These are phyloP conservation scores for Yasuhikotakia modesta DNA, from an alignment of 2,797 vertebrate species.

Conservation along the genomic window DNA sequence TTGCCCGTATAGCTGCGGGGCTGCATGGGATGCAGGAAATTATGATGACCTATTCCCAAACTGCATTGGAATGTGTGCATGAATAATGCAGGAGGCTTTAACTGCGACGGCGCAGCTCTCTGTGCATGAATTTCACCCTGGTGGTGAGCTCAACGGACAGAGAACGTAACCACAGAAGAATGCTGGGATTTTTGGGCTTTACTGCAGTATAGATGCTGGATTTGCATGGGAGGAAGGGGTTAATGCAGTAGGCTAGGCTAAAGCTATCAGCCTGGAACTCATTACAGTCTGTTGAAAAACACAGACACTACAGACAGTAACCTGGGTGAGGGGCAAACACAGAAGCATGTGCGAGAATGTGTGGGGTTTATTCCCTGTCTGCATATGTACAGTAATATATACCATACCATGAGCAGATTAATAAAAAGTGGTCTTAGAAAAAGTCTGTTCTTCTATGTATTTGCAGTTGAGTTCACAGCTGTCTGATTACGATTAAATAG, in stretches of 20 bases:
- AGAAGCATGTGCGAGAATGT: conserved; percentile 33
- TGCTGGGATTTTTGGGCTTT: conserved; percentile 6
- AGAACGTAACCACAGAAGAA: conserved; percentile 13
- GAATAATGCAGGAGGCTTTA: conserved; percentile 56
- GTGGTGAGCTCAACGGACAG: conserved; percentile 8
- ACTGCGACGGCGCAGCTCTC: conserved; percentile 33
- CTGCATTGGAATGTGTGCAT: conserved; percentile 43
- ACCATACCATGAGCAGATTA: too few relatives aligned
- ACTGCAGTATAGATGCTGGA: not conserved
- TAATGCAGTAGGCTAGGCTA: conserved; percentile 42
- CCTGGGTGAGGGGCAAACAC: conserved; percentile 23
- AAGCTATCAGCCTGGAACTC: conserved; percentile 52
- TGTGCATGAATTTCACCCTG: conserved; percentile 30
- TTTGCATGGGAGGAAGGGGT: conserved; percentile 23
- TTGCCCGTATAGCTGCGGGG: conserved; percentile 46
- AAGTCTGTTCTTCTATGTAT: not conserved
- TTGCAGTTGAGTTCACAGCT: conserved; percentile 2
- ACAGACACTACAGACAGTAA: conserved; percentile 32
- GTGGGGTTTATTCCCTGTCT: too few relatives aligned
- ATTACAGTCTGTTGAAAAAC: conserved; percentile 49
- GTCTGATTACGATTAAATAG: not conserved
- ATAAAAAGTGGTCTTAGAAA: not conserved
- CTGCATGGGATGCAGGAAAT: conserved; percentile 37
- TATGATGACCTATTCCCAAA: conserved; percentile 49
- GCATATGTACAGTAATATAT: too few relatives aligned